Evolutionary conservation across 2,797 vertebrate species (phyloP), one percentile per base, ranked within the genome.

Genomic region (Micropoecilia bifurca): DNA sequence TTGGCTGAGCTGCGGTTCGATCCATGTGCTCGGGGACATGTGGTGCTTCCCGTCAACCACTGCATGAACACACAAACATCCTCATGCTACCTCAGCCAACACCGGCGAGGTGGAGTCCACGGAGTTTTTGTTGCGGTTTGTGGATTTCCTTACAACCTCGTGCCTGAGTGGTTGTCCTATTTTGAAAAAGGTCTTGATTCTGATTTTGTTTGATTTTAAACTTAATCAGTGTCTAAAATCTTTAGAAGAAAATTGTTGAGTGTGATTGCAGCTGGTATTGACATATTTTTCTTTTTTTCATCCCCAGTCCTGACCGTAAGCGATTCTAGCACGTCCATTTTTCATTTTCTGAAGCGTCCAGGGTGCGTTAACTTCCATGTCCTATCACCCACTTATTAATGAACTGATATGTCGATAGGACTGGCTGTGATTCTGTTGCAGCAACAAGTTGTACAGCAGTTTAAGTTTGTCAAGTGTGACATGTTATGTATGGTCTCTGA

Each of bases 21-120:
- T 80, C 47, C 53, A 36, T 77, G 46, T 13, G 66, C 39, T 43
- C 66, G 41, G 66, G 66, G 66, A 69, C 66, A 69, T 73, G 59
- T 20, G 45, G 74, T 55, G 53, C 76, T 85, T 59, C 30, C 72
- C 76, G 78, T 85, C 73, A 79, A 13, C 55, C 53, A 75, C 20
- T 45, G 57, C 57, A 73, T 30, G 18, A 77, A 80, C 25, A 78
- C 47, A 74, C 55, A 74, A 7, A 68, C 48, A 68, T 46, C 83
- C 12, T 59, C 41, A 28, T 43, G 39, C 71, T 73, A 69, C 30
- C 8, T 66, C 6, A 50, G 28, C 47, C 28, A 13, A 28, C 68
- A 46, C 43, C 43, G 10, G 18, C 30, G 3, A 22, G 68, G 68
- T 46, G 43, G 22, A 22, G 36, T 10, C 9, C 12, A 41, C 12